phyloP scores from a whole-genome alignment of 2,797 vertebrate genomes.

The Valencia hispanica region DNA sequence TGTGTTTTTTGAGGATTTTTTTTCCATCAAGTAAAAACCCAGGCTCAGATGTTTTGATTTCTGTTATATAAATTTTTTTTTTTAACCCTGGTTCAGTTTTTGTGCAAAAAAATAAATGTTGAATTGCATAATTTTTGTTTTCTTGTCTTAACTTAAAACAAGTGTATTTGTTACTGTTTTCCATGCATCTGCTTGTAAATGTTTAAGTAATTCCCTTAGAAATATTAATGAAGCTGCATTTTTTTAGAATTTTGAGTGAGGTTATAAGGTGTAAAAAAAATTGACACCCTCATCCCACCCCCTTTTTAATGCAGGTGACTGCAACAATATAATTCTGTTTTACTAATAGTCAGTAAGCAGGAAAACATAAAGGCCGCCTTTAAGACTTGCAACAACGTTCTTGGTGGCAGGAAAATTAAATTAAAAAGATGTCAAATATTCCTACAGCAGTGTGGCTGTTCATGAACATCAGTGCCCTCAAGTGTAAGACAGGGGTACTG shows the following conservation, averaged over 20 bases:
- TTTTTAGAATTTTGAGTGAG: too few species aligned
- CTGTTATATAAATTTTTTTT: conserved; percentile 2
- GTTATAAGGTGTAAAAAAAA: too few species aligned
- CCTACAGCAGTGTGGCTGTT: neutral
- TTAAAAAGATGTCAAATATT: too few species aligned
- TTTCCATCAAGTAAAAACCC: neutral
- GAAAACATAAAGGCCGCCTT: neutral
- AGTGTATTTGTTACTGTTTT: neutral
- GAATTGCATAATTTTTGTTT: neutral
- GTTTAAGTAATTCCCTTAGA: too few species aligned
- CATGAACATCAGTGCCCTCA: conserved; percentile 9
- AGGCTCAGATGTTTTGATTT: conserved; percentile 8
- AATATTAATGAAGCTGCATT: too few species aligned
- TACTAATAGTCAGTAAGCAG: neutral
- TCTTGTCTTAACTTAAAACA: neutral
- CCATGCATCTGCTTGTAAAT: neutral
- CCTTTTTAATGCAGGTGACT: neutral
- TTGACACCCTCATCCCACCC: too few species aligned
- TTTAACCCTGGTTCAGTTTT: neutral
- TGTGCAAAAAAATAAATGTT: conserved; percentile 2
- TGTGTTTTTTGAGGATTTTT: neutral
- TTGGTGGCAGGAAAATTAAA: too few species aligned
- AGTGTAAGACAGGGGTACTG: conserved; percentile 5
- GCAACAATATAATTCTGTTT: neutral
- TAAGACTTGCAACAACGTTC: neutral